Percentiles rank a stretch among this genome's conserved stretches.
Evolutionary conservation across 2,113 vertebrate species (phyloP).

Genomic region (Brachyhypopomus gauderio): DNA sequence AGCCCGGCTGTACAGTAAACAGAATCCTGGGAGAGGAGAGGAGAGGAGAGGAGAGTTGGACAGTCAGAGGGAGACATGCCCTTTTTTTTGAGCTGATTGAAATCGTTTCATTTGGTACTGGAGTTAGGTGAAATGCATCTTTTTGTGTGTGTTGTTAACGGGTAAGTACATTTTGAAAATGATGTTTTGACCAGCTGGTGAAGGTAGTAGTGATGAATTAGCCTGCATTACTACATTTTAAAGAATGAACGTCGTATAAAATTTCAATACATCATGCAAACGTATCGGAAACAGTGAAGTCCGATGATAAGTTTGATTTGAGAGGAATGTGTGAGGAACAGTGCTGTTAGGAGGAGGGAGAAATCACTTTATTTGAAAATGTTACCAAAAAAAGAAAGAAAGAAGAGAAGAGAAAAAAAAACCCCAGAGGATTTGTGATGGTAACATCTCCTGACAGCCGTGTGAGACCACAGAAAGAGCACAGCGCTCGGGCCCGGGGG

Average conservation of each 20-base stretch:
- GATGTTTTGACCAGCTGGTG: background rate
- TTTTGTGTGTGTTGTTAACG: background rate
- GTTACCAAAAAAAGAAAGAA: conserved; percentile 67
- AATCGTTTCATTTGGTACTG: background rate
- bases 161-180: background rate
- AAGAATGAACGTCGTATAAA: background rate
- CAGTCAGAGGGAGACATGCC: conserved; percentile 7
- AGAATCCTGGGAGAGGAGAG: conserved; percentile 43
- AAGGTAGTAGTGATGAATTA: background rate
- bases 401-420: conserved; percentile 58
- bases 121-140: background rate
- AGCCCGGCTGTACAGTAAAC: conserved; percentile 63
- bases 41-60: conserved; percentile 43
- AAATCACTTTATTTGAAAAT: conserved; percentile 72
- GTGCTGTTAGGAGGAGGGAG: conserved; percentile 45
- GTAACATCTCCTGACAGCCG: conserved; percentile 93
- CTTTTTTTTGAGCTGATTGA: conserved; percentile 32
- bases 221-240: background rate
- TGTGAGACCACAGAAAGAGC: conserved; percentile 94
- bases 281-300: background rate
- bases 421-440: conserved; percentile 77
- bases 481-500: conserved; percentile 85
- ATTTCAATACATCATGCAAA: background rate
- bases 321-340: conserved; percentile 50
- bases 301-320: conserved; percentile 8